Evolutionary conservation across 2,888 invertebrate genomes (phyloP), one percentile per base, ranked within the genome.

Genomic region (Cistogaster globosa): DNA sequence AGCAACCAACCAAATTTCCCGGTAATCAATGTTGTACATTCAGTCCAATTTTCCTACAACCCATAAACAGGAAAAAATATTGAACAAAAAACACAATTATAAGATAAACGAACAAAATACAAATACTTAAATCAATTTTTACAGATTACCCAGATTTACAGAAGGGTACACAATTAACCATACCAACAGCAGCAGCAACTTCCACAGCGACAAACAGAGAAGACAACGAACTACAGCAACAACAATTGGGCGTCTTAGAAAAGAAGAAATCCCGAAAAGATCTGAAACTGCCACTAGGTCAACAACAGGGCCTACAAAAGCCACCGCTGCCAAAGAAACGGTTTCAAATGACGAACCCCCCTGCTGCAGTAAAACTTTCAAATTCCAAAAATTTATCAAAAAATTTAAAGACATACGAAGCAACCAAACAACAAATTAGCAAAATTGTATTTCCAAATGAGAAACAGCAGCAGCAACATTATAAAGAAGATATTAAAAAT

Each of bases 81-180:
- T 48, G 22, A 75, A 80, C 32, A 53, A 65, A 51, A 32, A 80
- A 57, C 8, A 20, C 14, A 58, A 67, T 65, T 60, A 71, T 2
- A 79, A 71, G 55, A 20, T 68, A 76, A 26, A 26, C 22, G 63
- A 80, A 53, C 14, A 65, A 75, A 78, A 75, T 75, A 76, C 69
- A 85, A 86, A 84, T 76, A 85, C 74, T 65, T 48, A 79, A 78
- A 60, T 84, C 74, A 63, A 88, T 89, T 90, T 91, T 92, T 92
- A 88, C 92, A 92, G 92, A 92, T 92, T 92, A 89, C 92, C 92
- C 89, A 92, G 91, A 87, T 90, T 89, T 91, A 91, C 90, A 89
- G 91, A 91, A 88, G 90, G 90, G 88, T 92, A 92, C 89, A 90
- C 90, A 89, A 87, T 92, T 90, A 88, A 82, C 67, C 72, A 63